Evolutionary conservation across 2,888 invertebrate species (phyloP).

Genomic region (Phaedon cochleariae): DNA sequence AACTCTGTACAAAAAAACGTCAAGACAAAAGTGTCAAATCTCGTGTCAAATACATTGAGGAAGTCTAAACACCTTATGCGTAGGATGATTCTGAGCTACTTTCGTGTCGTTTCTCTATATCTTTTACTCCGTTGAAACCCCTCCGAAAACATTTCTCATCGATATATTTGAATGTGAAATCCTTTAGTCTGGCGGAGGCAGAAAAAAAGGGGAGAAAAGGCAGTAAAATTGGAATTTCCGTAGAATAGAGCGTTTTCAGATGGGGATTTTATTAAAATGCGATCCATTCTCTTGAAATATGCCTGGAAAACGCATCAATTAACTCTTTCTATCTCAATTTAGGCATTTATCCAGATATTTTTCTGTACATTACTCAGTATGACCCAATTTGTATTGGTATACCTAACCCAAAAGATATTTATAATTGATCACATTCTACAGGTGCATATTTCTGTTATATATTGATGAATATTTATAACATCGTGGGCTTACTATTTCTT

Average conservation of each 20-base stretch:
- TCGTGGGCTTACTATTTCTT: no score
- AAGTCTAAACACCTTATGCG: no score
- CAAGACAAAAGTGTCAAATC: no score
- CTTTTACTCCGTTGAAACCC: background rate
- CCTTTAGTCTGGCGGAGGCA: background rate
- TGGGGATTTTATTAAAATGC: constrained; percentile 9
- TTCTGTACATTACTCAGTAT: no score
- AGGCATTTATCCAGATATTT: no score
- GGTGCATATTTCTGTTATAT: no score
- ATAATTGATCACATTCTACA: no score
- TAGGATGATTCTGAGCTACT: background rate
- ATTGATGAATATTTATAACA: no score
- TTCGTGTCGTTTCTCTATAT: constrained; percentile 18
- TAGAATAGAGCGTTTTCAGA: constrained; percentile 2
- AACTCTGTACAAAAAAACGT: no score
- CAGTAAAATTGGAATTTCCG: background rate
- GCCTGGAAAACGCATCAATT: background rate
- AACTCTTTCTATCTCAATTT: background rate
- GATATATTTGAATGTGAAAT: constrained; percentile 9
- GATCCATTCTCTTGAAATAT: background rate
- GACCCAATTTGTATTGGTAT: no score
- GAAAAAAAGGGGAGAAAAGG: constrained; percentile 2
- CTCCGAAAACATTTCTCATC: background rate
- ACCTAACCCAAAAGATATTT: no score
- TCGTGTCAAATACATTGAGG: no score